Percentiles rank a stretch among this genome's conserved stretches.
Conservation (phyloP, 2,113 vertebrate genomes). For the Sander lucioperca region DNA sequence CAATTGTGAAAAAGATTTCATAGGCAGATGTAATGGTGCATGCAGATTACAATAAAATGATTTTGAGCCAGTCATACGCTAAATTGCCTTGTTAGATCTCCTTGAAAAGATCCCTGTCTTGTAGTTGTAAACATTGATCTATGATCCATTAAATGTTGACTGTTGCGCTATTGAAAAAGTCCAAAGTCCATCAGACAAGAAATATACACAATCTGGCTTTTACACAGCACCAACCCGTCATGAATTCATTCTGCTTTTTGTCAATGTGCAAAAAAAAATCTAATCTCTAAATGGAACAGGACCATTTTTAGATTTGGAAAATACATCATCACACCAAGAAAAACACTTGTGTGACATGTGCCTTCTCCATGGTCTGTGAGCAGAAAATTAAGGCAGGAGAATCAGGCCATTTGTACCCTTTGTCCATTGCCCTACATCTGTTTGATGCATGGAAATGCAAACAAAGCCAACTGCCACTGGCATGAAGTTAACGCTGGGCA, state of each 20-base stretch:
- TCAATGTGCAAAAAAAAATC: conserved; percentile 11
- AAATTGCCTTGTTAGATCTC: no score
- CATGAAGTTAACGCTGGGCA: conserved; percentile 34
- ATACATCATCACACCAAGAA: conserved; percentile 41
- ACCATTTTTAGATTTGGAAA: conserved; percentile 52
- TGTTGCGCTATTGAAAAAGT: background rate
- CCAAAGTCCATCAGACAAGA: conserved; percentile 15
- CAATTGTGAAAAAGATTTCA: background rate
- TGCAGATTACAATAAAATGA: background rate
- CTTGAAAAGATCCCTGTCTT: background rate
- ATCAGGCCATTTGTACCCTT: conserved; percentile 37
- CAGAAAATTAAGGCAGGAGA: conserved; percentile 23
- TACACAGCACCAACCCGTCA: conserved; percentile 4
- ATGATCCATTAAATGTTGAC: background rate
- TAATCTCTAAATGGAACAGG: conserved; percentile 7
- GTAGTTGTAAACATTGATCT: background rate
- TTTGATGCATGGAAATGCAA: conserved; percentile 55
- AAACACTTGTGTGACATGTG: conserved; percentile 35
- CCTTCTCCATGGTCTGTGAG: conserved; percentile 2
- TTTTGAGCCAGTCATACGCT: background rate
- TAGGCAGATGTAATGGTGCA: background rate
- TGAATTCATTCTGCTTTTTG: conserved; percentile 16
- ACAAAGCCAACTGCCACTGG: conserved; percentile 65
- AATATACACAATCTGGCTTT: background rate
- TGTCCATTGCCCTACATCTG: conserved; percentile 58